Percentiles rank a stretch among this genome's conserved stretches.
Evolutionary conservation across 2,888 invertebrate species (phyloP).

Genomic region (Drosophila sordidapex): DNA sequence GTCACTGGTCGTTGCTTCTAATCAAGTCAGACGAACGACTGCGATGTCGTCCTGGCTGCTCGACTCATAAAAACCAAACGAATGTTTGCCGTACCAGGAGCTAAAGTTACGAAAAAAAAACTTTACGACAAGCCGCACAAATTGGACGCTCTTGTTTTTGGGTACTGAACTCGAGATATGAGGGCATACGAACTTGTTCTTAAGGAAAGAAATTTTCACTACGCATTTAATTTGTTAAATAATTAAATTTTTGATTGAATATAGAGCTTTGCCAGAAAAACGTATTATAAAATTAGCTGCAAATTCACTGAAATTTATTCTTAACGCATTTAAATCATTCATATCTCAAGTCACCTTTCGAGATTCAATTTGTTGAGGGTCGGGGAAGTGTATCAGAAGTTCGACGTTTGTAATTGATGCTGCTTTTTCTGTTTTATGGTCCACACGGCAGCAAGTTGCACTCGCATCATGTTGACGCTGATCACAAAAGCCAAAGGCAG

Average conservation of each 20-base stretch:
- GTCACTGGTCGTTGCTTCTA: slow-evolving; percentile 63
- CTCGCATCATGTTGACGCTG: slow-evolving; percentile 72
- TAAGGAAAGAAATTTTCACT: not conserved
- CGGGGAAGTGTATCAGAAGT: slow-evolving; percentile 15
- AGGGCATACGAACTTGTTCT: slow-evolving; percentile 11
- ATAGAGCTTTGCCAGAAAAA: not conserved
- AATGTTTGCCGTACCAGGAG: slow-evolving; percentile 54
- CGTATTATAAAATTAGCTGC: not conserved
- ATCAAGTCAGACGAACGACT: slow-evolving; percentile 56
- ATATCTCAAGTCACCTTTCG: not conserved
- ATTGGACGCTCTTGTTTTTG: slow-evolving; percentile 67
- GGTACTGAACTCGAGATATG: slow-evolving; percentile 22
- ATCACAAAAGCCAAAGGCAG: slow-evolving; percentile 56
- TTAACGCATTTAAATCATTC: not conserved
- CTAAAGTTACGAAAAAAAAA: slow-evolving; percentile 61
- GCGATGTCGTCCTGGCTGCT: slow-evolving; percentile 51
- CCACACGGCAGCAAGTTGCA: slow-evolving; percentile 42
- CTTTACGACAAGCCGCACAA: slow-evolving; percentile 80
- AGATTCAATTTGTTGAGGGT: not conserved
- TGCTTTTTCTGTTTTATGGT: slow-evolving; percentile 59
- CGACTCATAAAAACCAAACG: slow-evolving; percentile 75
- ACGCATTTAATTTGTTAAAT: not conserved
- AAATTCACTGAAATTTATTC: not conserved
- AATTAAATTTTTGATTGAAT: not conserved
- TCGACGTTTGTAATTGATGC: slow-evolving; percentile 1